phyloP scores from a whole-genome alignment of 2,797 vertebrate genomes.

The Lithobates sylvaticus region DNA sequence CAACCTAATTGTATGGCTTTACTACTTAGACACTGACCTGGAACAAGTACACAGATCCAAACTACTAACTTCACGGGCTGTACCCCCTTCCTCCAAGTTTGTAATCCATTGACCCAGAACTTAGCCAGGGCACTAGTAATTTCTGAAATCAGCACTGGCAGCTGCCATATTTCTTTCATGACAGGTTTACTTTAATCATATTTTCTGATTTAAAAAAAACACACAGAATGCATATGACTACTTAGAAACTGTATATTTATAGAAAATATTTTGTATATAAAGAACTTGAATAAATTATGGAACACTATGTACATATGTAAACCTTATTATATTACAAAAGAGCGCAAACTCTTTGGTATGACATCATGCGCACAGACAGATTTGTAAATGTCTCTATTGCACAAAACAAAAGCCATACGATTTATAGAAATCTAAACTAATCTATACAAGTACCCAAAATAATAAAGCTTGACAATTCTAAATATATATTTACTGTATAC shows the following conservation, averaged over 20 bases:
- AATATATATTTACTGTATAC: conserved; percentile 47
- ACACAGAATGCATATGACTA: conserved; percentile 35
- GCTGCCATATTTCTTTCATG: neutral
- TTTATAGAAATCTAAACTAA: conserved; percentile 50
- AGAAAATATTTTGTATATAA: conserved; percentile 62
- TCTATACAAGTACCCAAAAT: conserved; percentile 51
- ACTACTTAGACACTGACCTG: no score
- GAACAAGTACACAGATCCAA: no score
- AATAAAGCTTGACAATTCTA: conserved; percentile 52
- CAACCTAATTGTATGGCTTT: no score
- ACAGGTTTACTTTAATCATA: neutral
- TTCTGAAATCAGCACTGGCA: no score
- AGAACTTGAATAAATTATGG: conserved; percentile 56
- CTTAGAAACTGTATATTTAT: conserved; percentile 64
- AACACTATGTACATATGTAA: conserved; percentile 61
- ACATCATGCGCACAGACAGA: conserved; percentile 54
- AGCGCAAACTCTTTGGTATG: conserved; percentile 61
- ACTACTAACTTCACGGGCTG: no score
- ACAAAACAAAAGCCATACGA: conserved; percentile 55
- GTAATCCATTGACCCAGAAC: neutral
- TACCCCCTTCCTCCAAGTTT: neutral
- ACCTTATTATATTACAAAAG: conserved; percentile 61
- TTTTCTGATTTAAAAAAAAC: conserved; percentile 5
- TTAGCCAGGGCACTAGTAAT: neutral
- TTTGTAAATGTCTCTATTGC: conserved; percentile 51